These are phyloP conservation scores for Pseudotriccus pelzelni DNA, from an alignment of 2,797 vertebrate genomes.

Conservation along the genomic window DNA sequence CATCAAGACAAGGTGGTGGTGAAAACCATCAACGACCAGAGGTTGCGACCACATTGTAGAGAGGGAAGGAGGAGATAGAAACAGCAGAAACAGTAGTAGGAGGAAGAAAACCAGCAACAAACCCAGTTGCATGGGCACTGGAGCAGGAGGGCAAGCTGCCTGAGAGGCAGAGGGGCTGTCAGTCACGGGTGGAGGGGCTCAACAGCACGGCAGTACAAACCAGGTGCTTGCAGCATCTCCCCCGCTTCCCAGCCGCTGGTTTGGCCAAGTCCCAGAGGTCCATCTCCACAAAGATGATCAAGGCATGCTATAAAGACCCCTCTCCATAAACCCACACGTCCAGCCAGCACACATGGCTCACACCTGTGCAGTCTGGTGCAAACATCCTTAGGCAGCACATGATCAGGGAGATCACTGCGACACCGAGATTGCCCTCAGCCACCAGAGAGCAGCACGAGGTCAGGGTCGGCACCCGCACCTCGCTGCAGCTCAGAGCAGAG, in stretches of 20 bases:
- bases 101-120: background rate
- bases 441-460: background rate
- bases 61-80: background rate
- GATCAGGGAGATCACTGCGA: background rate
- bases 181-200: background rate
- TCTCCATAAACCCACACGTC: background rate
- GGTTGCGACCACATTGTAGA: background rate
- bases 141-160: background rate
- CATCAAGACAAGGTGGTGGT: background rate
- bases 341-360: background rate
- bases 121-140: rapidly evolving
- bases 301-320: background rate
- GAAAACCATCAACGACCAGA: background rate
- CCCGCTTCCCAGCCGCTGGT: background rate
- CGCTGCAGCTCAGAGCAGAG: background rate
- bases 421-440: background rate
- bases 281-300: background rate
- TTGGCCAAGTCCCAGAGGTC: background rate
- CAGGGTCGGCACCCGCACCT: background rate
- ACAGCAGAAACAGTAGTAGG: background rate
- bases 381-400: background rate
- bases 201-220: background rate
- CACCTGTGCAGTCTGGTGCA: background rate
- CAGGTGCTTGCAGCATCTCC: background rate
- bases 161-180: background rate